Conservation (phyloP, 2,888 invertebrate species). For the Nomada fucata region DNA sequence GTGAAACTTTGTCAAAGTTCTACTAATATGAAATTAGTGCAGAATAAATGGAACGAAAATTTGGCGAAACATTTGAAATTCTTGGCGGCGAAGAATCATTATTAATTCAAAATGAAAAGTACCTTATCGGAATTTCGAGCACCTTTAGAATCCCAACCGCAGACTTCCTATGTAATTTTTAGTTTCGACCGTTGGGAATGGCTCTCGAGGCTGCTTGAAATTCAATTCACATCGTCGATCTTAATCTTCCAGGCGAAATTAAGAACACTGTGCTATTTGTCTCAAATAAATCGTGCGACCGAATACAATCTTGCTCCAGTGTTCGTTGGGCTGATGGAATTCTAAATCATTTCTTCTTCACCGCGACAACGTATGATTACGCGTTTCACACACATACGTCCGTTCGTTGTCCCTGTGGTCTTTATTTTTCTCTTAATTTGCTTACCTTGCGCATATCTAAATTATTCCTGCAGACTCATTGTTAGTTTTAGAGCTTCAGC, state of each 20-base stretch:
- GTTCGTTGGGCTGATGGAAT: background rate
- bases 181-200: background rate
- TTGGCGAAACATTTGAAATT: too few species aligned
- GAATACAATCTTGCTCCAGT: too few species aligned
- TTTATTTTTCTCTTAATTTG: background rate
- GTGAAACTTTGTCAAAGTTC: too few species aligned
- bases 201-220: conserved; percentile 8
- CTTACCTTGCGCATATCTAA: background rate
- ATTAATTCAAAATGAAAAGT: background rate
- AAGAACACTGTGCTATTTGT: background rate
- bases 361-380: too few species aligned
- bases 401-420: too few species aligned
- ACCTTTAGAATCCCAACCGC: background rate
- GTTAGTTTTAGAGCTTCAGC: background rate
- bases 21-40: too few species aligned
- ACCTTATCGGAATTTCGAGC: background rate
- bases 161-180: conserved; percentile 9
- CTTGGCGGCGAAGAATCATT: too few species aligned
- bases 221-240: conserved; percentile 16
- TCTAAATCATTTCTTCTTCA: background rate
- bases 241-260: conserved; percentile 21
- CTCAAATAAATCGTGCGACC: too few species aligned
- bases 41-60: too few species aligned
- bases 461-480: background rate
- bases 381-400: too few species aligned